Conservation (phyloP, 35 echinoderm and acorn worm species). For the Ophiothrix spiculata region DNA sequence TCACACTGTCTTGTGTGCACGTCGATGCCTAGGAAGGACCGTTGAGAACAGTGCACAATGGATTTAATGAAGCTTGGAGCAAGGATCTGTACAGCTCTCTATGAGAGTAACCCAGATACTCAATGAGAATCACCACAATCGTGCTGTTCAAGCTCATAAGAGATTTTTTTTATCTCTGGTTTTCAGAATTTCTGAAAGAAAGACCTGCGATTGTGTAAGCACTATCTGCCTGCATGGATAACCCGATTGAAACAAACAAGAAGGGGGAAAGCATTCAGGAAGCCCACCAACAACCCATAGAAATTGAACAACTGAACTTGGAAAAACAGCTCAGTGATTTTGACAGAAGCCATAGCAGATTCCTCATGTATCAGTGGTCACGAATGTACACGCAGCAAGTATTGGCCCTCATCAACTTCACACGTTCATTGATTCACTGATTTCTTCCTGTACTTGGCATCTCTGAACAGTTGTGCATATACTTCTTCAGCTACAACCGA, state of each 20-base stretch:
- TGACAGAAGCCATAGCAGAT: neutral
- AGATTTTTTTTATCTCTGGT: too few relatives aligned
- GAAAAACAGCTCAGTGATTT: neutral
- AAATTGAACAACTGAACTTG: neutral
- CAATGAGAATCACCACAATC: too few relatives aligned
- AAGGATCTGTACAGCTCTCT: too few relatives aligned
- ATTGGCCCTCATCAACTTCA: neutral
- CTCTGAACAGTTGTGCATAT: slow-evolving; percentile 26
- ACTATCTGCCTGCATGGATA: too few relatives aligned
- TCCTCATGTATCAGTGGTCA: slow-evolving; percentile 6
- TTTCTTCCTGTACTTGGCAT: slow-evolving; percentile 4
- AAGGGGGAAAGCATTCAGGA: neutral
- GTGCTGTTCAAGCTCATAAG: too few relatives aligned
- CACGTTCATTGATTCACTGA: neutral
- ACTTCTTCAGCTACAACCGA: neutral
- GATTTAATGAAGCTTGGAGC: too few relatives aligned
- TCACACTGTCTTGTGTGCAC: too few relatives aligned
- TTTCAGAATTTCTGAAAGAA: too few relatives aligned
- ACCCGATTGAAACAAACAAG: neutral
- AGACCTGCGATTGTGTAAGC: too few relatives aligned
- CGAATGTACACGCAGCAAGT: slow-evolving; percentile 16
- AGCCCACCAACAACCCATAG: neutral
- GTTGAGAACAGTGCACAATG: too few relatives aligned
- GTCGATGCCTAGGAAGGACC: too few relatives aligned
- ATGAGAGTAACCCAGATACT: too few relatives aligned